Base-by-base conservation (phyloP, 2,888 invertebrate genomes). In the Pocota personata region DNA sequence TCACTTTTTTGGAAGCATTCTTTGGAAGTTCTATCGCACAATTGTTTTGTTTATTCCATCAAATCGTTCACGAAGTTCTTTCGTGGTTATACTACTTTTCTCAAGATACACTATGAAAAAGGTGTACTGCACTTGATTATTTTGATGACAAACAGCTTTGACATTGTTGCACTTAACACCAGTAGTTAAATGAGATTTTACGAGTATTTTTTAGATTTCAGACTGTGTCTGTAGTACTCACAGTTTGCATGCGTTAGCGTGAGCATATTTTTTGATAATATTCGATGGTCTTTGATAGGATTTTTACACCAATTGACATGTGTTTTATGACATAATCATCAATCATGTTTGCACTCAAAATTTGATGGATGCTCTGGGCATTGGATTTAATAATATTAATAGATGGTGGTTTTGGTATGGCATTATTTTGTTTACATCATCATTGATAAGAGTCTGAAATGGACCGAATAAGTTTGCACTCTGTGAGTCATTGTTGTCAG, bases 21-120 rank as follows among this genome's bases (percentile, higher is more conserved):
- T 50, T 35, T 82, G 50, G 40, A 73, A 64, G 32, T 57, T 66
- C 72, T 73, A 80, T 12, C 66, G 50, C 35, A 66, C 66, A 50
- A 66, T 19, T 37, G 66, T 50, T 27, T 50, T 50, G n/a, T 50
- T 50, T 21, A 66, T 50, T n/a, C 24, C 24, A 5, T 37, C 16
- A 16, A 50, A 52, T 52, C 50, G 21, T 6, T 50, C 50, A 50
- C 50, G 66, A 35, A 66, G 19, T 35, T 66, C 37, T 50, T 52
- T 50, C 14, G 37, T 27, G 21, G 52, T 67, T 30, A 67, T 67
- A 37, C 52, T 67, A 19, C 67, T 27, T 52, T 40, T 37, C 12
- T 40, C 52, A 55, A 67, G 52, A 12, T 67, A 67, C 6, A 67
- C 66, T 64, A 67, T 32, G 32, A 50, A 35, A 52, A 67, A 24